phyloP scores from a whole-genome alignment of 2,797 vertebrate species.

The Tolypeutes matacus region DNA sequence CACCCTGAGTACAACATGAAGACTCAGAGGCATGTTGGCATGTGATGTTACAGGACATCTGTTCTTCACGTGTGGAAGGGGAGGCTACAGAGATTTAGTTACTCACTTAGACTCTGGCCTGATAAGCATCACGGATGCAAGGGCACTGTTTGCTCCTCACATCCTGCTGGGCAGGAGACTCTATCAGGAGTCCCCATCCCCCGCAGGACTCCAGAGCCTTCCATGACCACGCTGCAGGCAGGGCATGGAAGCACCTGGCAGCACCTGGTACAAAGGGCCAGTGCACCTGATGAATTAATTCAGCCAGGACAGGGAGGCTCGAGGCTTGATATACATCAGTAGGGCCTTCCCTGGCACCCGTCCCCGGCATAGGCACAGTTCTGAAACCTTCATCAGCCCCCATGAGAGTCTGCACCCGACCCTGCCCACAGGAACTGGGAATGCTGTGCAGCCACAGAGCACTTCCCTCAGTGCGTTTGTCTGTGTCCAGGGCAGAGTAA shows the following conservation, averaged over 20 bases:
- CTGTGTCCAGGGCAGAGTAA: slow-evolving; percentile 9
- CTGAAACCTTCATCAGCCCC: neutral
- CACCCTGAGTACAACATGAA: neutral
- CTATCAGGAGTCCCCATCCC: fast-evolving
- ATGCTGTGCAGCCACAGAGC: neutral
- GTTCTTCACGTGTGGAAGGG: neutral
- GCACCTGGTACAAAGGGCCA: neutral
- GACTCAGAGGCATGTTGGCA: neutral
- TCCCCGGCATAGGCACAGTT: neutral
- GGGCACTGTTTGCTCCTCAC: neutral
- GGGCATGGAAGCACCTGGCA: neutral
- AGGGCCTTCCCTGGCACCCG: neutral
- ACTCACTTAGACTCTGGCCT: neutral
- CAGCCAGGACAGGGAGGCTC: neutral
- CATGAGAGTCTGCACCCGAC: neutral
- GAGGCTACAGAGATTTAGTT: neutral
- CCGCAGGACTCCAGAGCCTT: neutral
- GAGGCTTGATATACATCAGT: neutral
- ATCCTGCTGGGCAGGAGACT: neutral
- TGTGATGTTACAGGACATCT: neutral
- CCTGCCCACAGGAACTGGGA: neutral
- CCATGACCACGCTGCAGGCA: neutral
- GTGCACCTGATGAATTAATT: neutral
- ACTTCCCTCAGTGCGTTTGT: neutral
- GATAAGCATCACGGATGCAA: neutral